Evolutionary conservation across 2,113 vertebrate genomes (phyloP).

Genomic region (Festucalex cinctus): DNA sequence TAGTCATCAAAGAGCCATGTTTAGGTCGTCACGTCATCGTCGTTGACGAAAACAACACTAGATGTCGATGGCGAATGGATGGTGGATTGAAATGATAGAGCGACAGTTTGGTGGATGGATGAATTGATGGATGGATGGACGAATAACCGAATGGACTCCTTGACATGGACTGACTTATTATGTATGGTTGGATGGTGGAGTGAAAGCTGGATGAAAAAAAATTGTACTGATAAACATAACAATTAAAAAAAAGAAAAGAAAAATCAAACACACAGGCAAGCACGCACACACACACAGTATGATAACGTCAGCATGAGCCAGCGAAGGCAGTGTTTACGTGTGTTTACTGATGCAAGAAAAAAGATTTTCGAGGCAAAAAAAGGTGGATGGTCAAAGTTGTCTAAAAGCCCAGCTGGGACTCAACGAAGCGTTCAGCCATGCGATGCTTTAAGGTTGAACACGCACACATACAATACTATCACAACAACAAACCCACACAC

Average conservation of each 20-base stretch:
- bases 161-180: neutral
- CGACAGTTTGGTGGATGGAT: neutral
- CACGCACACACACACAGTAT: neutral
- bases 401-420: slow-evolving; percentile 14
- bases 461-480: neutral
- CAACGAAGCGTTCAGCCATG: slow-evolving; percentile 7
- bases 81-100: too few species aligned
- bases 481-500: neutral
- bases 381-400: slow-evolving; percentile 3
- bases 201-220: too few species aligned
- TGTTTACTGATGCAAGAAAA: slow-evolving; percentile 5
- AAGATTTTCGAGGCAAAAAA: slow-evolving; percentile 1
- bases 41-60: too few species aligned
- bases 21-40: too few species aligned
- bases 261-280: too few species aligned
- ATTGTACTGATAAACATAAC: too few species aligned
- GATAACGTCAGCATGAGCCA: neutral
- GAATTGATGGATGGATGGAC: neutral
- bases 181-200: too few species aligned
- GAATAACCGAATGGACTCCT: neutral
- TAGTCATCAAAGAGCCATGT: too few species aligned
- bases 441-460: neutral
- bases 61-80: too few species aligned
- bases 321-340: neutral
- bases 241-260: too few species aligned